Percentiles rank a stretch among this genome's conserved stretches.
phyloP scores from a whole-genome alignment of 2,113 vertebrate species.

The Corythornis cristatus region DNA sequence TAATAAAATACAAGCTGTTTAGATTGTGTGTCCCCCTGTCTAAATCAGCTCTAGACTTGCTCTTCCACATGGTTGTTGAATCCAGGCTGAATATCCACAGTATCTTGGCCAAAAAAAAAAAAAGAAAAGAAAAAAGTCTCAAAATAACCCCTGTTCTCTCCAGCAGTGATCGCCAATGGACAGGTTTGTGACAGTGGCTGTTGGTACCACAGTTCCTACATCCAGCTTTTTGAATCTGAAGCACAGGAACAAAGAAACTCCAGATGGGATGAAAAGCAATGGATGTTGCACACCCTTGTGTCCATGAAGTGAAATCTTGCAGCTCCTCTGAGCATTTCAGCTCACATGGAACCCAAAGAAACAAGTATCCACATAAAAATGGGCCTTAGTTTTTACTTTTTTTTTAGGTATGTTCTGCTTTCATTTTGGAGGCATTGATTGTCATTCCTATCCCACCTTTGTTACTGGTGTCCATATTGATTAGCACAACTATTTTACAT shows the following conservation, averaged over 20 bases:
- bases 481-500: not conserved
- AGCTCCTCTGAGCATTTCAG: not conserved
- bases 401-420: not conserved
- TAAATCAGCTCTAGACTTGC: not conserved
- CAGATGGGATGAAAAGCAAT: not conserved
- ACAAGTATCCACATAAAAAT: not conserved
- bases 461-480: not conserved
- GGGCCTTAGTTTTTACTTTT: not conserved
- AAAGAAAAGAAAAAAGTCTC: not conserved
- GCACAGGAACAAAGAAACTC: not conserved
- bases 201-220: not conserved
- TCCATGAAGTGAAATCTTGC: not conserved
- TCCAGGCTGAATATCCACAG: not conserved
- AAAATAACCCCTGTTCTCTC: not conserved
- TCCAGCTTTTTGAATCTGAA: not conserved
- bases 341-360: not conserved
- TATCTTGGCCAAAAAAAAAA: not conserved
- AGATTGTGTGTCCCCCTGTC: not conserved
- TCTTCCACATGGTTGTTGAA: not conserved
- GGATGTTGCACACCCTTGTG: not conserved
- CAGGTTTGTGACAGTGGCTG: fast-evolving
- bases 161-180: not conserved
- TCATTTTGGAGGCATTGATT: not conserved
- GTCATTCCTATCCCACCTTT: not conserved
- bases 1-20: constrained; percentile 29